Conservation (phyloP, 2,888 invertebrate genomes). For the Stomorhina lunata region DNA sequence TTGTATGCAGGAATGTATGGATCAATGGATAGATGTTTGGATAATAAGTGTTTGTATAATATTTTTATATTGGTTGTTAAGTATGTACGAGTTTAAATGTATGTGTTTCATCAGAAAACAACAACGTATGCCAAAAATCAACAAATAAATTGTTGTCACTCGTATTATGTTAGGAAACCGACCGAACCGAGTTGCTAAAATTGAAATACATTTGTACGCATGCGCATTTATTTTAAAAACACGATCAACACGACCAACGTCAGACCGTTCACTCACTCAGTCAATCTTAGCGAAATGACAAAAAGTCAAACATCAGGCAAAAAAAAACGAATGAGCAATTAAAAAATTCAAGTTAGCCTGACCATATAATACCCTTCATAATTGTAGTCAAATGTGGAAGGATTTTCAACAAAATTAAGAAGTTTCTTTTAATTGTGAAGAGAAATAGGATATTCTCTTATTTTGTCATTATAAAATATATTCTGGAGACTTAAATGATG, state of each 20-base stretch:
- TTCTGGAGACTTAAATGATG: too few relatives aligned
- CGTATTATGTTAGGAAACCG: conserved; percentile 54
- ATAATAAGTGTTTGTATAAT: conserved; percentile 21
- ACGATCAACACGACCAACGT: conserved; percentile 1
- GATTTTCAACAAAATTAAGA: too few relatives aligned
- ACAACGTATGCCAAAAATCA: conserved; percentile 61
- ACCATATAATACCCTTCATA: too few relatives aligned
- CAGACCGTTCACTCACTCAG: conserved; percentile 27
- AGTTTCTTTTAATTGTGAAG: too few relatives aligned
- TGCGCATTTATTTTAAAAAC: conserved; percentile 56
- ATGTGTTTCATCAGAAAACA: conserved; percentile 9
- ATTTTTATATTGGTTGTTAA: conserved; percentile 10
- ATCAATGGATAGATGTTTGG: not conserved
- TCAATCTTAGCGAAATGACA: conserved; percentile 8
- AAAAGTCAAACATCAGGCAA: not conserved
- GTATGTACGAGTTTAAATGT: not conserved
- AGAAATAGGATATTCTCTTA: too few relatives aligned
- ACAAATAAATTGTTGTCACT: conserved; percentile 60
- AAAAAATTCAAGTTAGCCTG: too few relatives aligned
- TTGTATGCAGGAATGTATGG: not conserved
- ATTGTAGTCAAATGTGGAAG: too few relatives aligned
- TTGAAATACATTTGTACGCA: conserved; percentile 48
- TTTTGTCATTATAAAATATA: too few relatives aligned
- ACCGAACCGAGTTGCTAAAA: conserved; percentile 52
- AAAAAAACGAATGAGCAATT: conserved; percentile 1